Base-by-base conservation (phyloP, 2,797 vertebrate genomes). In the Ctenosaura bakeri region DNA sequence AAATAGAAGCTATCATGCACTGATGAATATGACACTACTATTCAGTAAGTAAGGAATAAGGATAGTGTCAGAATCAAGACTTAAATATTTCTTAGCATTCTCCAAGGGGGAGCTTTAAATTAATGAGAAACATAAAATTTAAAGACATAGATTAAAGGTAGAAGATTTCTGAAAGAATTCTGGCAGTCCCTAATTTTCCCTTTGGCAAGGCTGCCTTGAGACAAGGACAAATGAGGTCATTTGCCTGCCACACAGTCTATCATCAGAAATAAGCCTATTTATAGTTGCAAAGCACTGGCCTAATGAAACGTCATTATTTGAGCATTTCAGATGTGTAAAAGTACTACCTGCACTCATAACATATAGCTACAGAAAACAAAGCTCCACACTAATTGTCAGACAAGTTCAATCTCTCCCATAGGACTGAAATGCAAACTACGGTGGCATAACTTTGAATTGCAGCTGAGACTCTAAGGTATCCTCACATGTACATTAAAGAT, bases 151-250 rank as follows among this genome's bases (percentile, higher is more conserved):
- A 94, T 90, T 92, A 94, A 95, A 95, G 12, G 1, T 94, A 91
- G 87, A 91, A 46, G 32, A 78, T 88, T 92, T 92, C 54, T 83
- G 35, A 90, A 38, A 82, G 59, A 94, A 76, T 1, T 29, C 5
- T 90, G 90, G 16, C 3, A 79, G 77, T 77, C 42, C 86, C 88
- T 62, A 9, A 59, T 38, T 89, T 92, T 8, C 83, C 2, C 88
- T 89, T 95, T 94, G 42, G 54, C 66, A 94, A 77, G 20, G 86
- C 93, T 92, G 86, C 86, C 10, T 86, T 92, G 86, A 94, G 78
- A 64, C 88, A 94, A 95, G 86, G 76, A 92, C 42, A 91, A 85
- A 90, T 90, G 52, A 91, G n/a, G 79, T 88, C 13, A 88, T 89
- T 94, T 94, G 24, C 88, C 90, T 92, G 52, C 84, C 80, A 88